Evolutionary conservation across 2,888 invertebrate species (phyloP), one percentile per base, ranked within the genome.

Genomic region (Conistra vaccinii): DNA sequence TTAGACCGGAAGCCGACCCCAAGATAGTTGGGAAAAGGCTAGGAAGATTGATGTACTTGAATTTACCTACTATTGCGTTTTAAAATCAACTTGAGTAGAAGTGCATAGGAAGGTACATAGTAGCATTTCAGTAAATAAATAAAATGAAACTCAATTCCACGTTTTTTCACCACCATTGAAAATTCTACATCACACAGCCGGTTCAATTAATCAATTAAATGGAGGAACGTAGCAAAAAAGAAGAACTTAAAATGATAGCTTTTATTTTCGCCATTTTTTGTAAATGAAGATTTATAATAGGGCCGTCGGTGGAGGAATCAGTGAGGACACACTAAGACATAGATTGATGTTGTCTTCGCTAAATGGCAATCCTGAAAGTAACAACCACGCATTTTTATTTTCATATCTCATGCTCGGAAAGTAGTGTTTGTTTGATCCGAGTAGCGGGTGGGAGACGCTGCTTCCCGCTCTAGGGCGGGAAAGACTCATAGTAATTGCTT

Each of bases 211-310:
- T 82, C 63, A 81, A 81, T 65, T 61, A 48, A 78, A 82, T 61
- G 65, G 60, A 81, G 7, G 53, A 63, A 51, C 39, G 26, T 23
- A 45, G 26, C 17, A 14, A 67, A 72, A 72, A 48, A 42, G 53
- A 57, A 51, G 45, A 71, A 62, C 68, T 51, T 53, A 76, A 81
- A 82, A 72, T 69, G 2, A 81, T 51, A 69, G 57, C 78, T 77
- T 85, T 60, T 68, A 69, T 78, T 75, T 69, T 61, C 65, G 53
- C 55, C 58, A 70, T 82, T 85, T 82, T 81, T 68, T 68, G 65
- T 76, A 85, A 83, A 83, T 85, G 85, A 82, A 82, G 85, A 85
- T 83, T 78, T 82, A 77, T 86, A 82, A 73, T 75, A 60, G 78
- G 76, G 53, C 62, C 42, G 73, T 51, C 76, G 69, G 66, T 71